phyloP scores from a whole-genome alignment of 2,888 invertebrate species.

The Eupithecia subfuscata region DNA sequence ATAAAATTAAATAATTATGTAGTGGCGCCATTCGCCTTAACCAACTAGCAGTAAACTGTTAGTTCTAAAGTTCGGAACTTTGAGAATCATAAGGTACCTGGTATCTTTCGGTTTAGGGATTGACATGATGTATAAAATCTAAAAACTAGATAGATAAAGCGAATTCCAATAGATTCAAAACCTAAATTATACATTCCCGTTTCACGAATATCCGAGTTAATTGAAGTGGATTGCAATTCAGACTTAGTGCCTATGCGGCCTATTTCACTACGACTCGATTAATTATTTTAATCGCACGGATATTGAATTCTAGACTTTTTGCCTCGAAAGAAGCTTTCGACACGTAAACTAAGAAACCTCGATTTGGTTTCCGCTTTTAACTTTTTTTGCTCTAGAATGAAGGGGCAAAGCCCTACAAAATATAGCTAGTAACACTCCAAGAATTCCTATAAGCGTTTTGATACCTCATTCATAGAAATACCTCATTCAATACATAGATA shows the following conservation, averaged over 20 bases:
- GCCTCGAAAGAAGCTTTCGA: no score
- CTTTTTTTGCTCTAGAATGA: not conserved
- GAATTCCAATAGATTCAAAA: not conserved
- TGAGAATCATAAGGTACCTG: not conserved
- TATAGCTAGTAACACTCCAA: not conserved
- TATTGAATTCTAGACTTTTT: no score
- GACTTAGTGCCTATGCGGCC: not conserved
- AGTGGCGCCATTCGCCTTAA: no score
- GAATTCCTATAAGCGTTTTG: not conserved
- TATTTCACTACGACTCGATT: not conserved
- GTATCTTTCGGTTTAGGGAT: not conserved
- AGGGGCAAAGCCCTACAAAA: not conserved
- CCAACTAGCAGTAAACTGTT: not conserved
- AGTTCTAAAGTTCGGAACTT: not conserved
- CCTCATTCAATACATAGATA: not conserved
- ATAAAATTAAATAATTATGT: no score
- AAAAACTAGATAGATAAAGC: not conserved
- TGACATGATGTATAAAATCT: not conserved
- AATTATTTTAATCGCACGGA: not conserved
- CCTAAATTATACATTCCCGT: slow-evolving; percentile 18
- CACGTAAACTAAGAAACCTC: no score
- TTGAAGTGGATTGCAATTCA: slow-evolving; percentile 18
- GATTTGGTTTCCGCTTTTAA: not conserved
- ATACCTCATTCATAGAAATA: not conserved
- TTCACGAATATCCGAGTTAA: slow-evolving; percentile 25